Base-by-base conservation (phyloP, 2,888 invertebrate species). In the Oscheius myriophilus region DNA sequence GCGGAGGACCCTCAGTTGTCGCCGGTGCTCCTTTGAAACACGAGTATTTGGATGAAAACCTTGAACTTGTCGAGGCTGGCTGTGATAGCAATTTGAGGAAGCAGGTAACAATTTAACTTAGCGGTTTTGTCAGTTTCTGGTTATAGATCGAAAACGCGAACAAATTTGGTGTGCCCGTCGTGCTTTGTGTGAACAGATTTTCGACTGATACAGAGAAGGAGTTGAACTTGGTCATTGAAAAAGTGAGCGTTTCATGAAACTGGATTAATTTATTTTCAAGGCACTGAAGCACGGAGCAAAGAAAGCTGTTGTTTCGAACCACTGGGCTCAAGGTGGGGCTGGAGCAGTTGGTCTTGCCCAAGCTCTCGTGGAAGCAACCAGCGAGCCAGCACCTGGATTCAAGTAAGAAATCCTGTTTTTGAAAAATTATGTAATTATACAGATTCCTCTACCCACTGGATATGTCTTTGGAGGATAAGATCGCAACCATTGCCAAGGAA, bases 111-210 rank as follows among this genome's bases (percentile, higher is more conserved):
- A 2, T 21, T 6, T 39, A 39, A 33, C 3, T 4, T 12, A 54
- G 11, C 16, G 26, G 18, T 23, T 46, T 11, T 49, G 2, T 46
- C 16, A 39, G 1, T 9, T 58, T 18, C 23, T 58, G 12, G n/a
- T 51, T 78, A 63, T 66, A 98, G 87, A 95, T 98, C 72, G 91
- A 92, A 86, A 98, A 97, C 88, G 95, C 93, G 0, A 90, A 89
- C 68, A 92, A 92, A 86, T 95, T 92, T 88, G 93, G 94, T 39
- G 90, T 98, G 14, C 96, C 96, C 0, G 96, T 96, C 7, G 92
- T 98, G 3, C 93, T 98, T 0, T 95, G 95, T 12, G 90, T 98
- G 78, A 98, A 98, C 88, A 90, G 90, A 70, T 94, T 95, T 87
- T 89, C 90, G 57, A 91, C 92, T 70, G 97, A 98, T 87, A 92